Evolutionary conservation across 2,797 vertebrate genomes (phyloP), one percentile per base, ranked within the genome.

Genomic region (Poecilia picta): DNA sequence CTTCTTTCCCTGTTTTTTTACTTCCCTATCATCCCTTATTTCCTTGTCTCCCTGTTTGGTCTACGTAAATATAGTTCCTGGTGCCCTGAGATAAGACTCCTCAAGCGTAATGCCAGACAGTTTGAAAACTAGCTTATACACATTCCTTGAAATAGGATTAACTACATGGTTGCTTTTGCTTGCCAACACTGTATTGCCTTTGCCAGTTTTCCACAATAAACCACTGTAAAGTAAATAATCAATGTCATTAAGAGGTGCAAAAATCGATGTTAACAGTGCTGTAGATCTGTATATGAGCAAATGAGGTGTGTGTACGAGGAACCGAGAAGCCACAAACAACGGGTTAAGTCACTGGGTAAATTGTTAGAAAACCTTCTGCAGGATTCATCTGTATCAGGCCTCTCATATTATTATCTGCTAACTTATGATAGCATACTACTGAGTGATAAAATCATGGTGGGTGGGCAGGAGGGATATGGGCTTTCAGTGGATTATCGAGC

Each of bases 401-500:
- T 88, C 75, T 83, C 82, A 55, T 75, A 80, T 72, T 71, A 89
- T 90, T 85, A 83, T 91, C 85, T 81, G 66, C 72, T 91, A 89
- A 92, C 92, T 92, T 91, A 78, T 91, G 84, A 82, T 86, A 78
- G 86, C 74, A 82, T 89, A 84, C 86, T 83, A 85, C 89, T 89
- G 81, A 91, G 90, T 91, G 90, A 93, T 92, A 90, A 93, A 92
- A 91, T 91, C 88, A 91, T 82, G 87, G 87, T 89, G 89, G 94
- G 93, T 93, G 90, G 92, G 93, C 91, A 92, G 92, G 71, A 94
- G 90, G 88, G 90, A 92, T 93, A 93, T 91, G 92, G 88, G 89
- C 87, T 93, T 92, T 93, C 92, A 93, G 91, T 93, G 85, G 93
- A 94, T 94, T 92, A 92, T 92, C 77, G 83, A 89, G 90, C 87